Evolutionary conservation across 2,797 vertebrate genomes (phyloP).

Genomic region (Chrysocyon brachyurus): DNA sequence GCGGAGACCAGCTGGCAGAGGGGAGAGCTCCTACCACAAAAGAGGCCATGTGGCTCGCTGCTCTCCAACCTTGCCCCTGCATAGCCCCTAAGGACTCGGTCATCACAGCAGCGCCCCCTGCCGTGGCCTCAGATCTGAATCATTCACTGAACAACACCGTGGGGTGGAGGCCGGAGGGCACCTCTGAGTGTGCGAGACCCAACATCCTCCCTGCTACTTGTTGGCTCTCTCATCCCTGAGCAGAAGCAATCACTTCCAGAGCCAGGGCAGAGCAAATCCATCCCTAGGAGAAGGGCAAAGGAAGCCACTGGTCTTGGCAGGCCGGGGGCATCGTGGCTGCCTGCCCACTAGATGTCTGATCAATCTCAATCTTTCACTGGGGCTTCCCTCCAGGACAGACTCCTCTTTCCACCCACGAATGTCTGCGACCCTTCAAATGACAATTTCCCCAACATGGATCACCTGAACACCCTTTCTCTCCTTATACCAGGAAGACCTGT

Average conservation of each 20-base stretch:
- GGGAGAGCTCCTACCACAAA: not conserved
- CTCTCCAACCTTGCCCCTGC: not conserved
- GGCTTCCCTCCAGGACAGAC: not conserved
- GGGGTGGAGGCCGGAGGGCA: too few species aligned
- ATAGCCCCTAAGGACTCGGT: not conserved
- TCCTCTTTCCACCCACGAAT: not conserved
- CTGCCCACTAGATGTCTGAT: not conserved
- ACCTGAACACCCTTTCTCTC: not conserved
- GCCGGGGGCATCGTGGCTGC: not conserved
- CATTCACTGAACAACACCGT: not conserved
- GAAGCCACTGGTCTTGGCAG: not conserved
- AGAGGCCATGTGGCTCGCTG: not conserved
- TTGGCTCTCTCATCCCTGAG: not conserved
- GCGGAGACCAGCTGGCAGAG: not conserved
- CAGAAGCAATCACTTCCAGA: not conserved
- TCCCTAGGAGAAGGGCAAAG: not conserved
- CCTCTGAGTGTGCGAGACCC: not conserved
- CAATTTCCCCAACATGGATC: not conserved
- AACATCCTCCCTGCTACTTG: not conserved
- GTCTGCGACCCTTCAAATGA: not conserved
- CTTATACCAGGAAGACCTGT: not conserved
- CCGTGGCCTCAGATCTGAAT: not conserved
- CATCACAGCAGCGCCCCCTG: not conserved
- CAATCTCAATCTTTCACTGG: not conserved
- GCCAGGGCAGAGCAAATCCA: not conserved